Conservation (phyloP, 2,797 vertebrate genomes). For the Ptychadena robeensis region DNA sequence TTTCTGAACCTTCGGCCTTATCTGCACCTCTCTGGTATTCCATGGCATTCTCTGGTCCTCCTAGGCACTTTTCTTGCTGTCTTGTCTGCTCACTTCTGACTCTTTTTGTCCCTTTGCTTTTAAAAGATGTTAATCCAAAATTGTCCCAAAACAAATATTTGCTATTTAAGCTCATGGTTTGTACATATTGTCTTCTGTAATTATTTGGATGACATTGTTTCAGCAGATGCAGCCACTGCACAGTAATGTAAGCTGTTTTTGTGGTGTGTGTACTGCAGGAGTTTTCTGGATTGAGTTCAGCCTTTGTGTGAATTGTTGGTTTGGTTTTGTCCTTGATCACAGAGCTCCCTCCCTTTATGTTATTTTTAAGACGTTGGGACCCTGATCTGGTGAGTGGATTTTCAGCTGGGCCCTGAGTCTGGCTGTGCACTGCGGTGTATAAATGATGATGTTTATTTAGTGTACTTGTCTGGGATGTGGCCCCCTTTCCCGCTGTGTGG, state of each 20-base stretch:
- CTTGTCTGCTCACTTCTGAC: neutral
- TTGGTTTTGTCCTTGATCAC: constrained; percentile 1
- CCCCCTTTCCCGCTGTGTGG: constrained; percentile 42
- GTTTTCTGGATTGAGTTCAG: neutral
- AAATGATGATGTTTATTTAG: constrained; percentile 51
- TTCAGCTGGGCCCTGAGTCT: neutral
- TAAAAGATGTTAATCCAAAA: neutral
- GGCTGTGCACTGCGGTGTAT: constrained; percentile 14
- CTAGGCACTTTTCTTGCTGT: too few species aligned
- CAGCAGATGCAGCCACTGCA: neutral
- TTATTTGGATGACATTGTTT: neutral
- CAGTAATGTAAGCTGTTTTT: neutral
- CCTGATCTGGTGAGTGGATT: neutral
- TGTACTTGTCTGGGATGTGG: constrained; percentile 26
- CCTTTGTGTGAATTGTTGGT: neutral
- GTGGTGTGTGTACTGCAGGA: neutral
- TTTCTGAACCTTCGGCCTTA: too few species aligned
- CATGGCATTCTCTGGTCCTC: too few species aligned
- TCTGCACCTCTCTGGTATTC: too few species aligned
- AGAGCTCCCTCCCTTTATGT: neutral
- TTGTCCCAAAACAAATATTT: neutral
- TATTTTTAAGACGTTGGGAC: neutral
- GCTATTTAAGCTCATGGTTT: neutral
- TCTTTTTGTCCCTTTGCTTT: neutral
- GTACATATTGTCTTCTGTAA: neutral